Evolutionary conservation across 2,113 vertebrate species (phyloP).

Genomic region (Pseudonaja textilis): DNA sequence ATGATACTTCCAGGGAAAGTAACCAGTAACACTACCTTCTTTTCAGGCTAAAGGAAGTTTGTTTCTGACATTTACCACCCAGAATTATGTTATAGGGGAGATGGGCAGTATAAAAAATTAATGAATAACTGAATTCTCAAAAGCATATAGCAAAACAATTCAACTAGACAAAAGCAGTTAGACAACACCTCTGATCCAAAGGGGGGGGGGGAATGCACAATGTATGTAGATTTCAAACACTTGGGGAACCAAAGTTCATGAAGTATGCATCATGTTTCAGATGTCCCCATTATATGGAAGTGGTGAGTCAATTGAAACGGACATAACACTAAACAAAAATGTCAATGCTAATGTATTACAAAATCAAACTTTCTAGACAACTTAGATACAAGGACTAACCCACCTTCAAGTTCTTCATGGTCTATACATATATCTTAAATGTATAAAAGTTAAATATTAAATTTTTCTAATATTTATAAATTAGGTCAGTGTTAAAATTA

Average conservation of each 20-base stretch:
- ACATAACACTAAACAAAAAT: not conserved
- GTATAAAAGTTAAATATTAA: not conserved
- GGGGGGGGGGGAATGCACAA: not conserved
- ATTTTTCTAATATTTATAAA: not conserved
- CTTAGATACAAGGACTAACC: not conserved
- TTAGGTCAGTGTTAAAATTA: not conserved
- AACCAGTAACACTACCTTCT: not conserved
- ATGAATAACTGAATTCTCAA: not conserved
- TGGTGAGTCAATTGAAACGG: not conserved
- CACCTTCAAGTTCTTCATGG: not conserved
- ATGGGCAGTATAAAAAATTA: no score
- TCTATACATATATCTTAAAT: not conserved
- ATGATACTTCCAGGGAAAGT: not conserved
- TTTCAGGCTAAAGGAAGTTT: not conserved
- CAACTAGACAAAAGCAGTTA: not conserved
- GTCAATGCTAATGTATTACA: not conserved
- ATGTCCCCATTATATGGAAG: not conserved
- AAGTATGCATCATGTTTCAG: not conserved
- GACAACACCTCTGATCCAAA: not conserved
- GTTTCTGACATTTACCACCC: not conserved
- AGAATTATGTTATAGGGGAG: no score
- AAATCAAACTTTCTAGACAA: not conserved
- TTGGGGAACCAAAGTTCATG: not conserved
- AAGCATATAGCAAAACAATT: not conserved
- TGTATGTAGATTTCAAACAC: not conserved